These are phyloP conservation scores for Sphaerophoria taeniata DNA, from an alignment of 2,888 invertebrate genomes.

Conservation along the genomic window DNA sequence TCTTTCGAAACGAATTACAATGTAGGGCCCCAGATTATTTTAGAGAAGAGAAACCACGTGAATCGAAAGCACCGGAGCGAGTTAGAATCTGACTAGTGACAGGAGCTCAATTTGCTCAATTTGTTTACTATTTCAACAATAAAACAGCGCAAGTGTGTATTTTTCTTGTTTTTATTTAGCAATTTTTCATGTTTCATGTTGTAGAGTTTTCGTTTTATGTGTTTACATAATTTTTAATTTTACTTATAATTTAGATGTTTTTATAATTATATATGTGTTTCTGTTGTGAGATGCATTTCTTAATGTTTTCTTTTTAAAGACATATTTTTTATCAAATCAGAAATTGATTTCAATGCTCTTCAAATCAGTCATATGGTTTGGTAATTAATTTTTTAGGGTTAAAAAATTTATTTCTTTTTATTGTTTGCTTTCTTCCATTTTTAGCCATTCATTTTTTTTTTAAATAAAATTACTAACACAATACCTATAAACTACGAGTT, in stretches of 20 bases:
- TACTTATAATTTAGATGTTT: conserved; percentile 65
- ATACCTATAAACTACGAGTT: conserved; percentile 69
- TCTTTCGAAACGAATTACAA: too few relatives aligned
- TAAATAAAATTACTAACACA: conserved; percentile 74
- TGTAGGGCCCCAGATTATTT: too few relatives aligned
- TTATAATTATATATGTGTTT: conserved; percentile 35
- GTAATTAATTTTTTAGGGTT: conserved; percentile 39
- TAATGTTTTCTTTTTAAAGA: conserved; percentile 44
- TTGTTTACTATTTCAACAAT: neutral
- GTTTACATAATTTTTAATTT: conserved; percentile 54
- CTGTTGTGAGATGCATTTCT: conserved; percentile 32
- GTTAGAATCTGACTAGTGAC: too few relatives aligned
- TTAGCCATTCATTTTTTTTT: conserved; percentile 47
- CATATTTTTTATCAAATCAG: conserved; percentile 53
- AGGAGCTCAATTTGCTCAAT: too few relatives aligned
- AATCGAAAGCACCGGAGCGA: too few relatives aligned
- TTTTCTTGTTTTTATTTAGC: conserved; percentile 65
- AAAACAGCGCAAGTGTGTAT: conserved; percentile 54
- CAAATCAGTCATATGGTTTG: conserved; percentile 68
- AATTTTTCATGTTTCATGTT: conserved; percentile 42
- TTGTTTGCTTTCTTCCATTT: conserved; percentile 10
- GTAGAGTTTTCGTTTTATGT: conserved; percentile 44
- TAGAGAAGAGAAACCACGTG: too few relatives aligned
- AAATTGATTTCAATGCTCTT: conserved; percentile 66
- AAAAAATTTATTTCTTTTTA: conserved; percentile 59